Evolutionary conservation across 2,888 invertebrate genomes (phyloP).

Genomic region (Microplitis manilae): DNA sequence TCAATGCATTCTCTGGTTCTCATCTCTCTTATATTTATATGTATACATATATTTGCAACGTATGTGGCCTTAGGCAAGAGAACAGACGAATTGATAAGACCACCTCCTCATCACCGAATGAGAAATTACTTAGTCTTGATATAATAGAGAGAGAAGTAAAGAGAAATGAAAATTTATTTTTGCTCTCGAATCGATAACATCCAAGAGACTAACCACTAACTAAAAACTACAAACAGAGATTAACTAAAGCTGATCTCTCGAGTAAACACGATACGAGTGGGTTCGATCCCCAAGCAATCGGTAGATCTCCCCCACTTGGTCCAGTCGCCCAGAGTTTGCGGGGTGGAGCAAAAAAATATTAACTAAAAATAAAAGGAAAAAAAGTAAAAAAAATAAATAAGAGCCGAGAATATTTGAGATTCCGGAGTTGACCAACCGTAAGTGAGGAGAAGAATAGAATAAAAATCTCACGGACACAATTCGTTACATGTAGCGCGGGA

Average conservation of each 20-base stretch:
- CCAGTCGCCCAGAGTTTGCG: neutral
- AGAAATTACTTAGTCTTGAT: neutral
- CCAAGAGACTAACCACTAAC: neutral
- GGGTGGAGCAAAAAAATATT: neutral
- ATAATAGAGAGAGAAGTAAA: too few species aligned
- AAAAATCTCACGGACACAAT: neutral
- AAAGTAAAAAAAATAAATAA: neutral
- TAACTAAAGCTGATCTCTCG: conserved; percentile 49
- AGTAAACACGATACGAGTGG: conserved; percentile 47
- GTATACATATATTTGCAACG: neutral
- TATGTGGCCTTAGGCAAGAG: conserved; percentile 8
- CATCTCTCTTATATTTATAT: neutral
- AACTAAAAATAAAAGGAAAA: neutral
- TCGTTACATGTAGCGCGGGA: neutral
- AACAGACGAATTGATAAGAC: conserved; percentile 28
- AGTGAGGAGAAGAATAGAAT: neutral
- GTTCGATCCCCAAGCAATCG: conserved; percentile 3
- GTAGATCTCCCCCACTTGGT: neutral
- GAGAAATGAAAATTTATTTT: neutral
- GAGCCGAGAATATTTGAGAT: neutral
- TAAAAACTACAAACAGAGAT: conserved; percentile 54
- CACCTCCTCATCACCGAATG: conserved; percentile 21
- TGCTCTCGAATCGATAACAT: neutral
- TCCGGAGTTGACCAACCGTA: neutral
- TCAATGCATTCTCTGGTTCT: conserved; percentile 12